Base-by-base conservation (phyloP, 2,113 vertebrate genomes). In the Miniopterus natalensis region DNA sequence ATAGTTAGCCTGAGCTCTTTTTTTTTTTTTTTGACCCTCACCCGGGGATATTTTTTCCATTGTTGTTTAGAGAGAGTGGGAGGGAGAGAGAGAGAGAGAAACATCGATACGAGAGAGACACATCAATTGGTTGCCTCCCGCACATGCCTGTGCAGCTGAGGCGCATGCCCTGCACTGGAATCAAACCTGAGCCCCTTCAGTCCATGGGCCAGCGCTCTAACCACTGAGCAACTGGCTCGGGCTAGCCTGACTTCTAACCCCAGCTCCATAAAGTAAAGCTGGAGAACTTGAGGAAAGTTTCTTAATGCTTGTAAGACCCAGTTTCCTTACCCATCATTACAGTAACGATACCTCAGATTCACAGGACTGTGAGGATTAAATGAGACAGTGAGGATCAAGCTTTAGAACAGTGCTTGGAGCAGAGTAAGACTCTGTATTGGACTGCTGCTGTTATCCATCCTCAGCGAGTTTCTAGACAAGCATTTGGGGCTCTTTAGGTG, bases 351-450 rank as follows among this genome's bases (percentile, higher is more conserved):
- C 92, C 45, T 21, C 23, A 21, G 45, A 40, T 45, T 63, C 11
- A 93, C 78, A 88, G 84, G 90, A 68, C 12, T 78, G 31, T 66
- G 88, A 92, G 51, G 23, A n/a, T 75, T 87, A 84, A 83, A 70
- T 79, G 40, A 74, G 49, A 73, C 29, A 79, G 27, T 68, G 42
- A 55, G n/a, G 53, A n/a, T 29, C 23, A 53, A 66, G 8, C 21
- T 94, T 36, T 25, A 86, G 84, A 94, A 51, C 7, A n/a, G 51
- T 25, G 10, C 25, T 27, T 86, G 51, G 23, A 42, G 73, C 40
- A 51, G 42, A 84, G 53, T 31, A 61, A 78, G n/a, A 53, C 8
- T 90, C 40, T 20, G 20, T 42, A 2, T 23, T 86, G 31, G 5
- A 27, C 49, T 71, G 13, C 49, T 92, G 80, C 55, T 70, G 29